Percentiles rank a stretch among this genome's conserved stretches.
These are phyloP conservation scores for Spisula solida DNA, from an alignment of 2,888 invertebrate species.

Conservation along the genomic window DNA sequence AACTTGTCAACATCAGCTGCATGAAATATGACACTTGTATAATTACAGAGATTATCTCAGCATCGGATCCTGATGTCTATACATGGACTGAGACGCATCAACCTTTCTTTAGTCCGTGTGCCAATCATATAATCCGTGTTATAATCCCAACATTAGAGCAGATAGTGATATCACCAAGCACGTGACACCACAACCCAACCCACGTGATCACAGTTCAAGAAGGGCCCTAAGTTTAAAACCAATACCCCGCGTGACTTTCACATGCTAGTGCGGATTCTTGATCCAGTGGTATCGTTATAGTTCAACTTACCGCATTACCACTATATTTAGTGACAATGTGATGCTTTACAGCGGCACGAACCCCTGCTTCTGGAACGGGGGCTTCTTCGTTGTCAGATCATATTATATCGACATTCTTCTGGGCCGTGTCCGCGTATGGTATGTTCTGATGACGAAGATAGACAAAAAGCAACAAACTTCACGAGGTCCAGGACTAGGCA, in stretches of 20 bases:
- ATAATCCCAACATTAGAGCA: background rate
- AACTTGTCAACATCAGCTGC: slow-evolving; percentile 8
- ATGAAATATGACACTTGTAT: slow-evolving; percentile 16
- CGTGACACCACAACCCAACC: background rate
- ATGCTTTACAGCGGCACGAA: no score
- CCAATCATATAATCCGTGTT: slow-evolving; percentile 1
- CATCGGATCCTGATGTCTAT: background rate
- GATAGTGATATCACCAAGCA: background rate
- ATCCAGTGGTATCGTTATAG: no score
- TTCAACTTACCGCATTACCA: no score
- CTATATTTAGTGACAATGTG: no score
- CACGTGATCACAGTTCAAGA: background rate
- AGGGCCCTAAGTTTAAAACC: background rate
- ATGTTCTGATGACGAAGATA: no score
- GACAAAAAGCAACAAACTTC: no score
- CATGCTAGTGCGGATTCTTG: background rate
- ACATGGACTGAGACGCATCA: background rate
- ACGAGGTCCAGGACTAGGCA: no score
- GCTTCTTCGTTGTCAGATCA: no score
- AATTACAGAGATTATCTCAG: slow-evolving; percentile 4
- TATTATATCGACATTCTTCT: no score
- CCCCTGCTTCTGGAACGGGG: no score
- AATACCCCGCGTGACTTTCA: background rate
- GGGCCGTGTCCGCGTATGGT: no score
- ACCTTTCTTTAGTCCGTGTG: background rate